Conservation (phyloP, 2,888 invertebrate species). For the Athripsodes cinereus region DNA sequence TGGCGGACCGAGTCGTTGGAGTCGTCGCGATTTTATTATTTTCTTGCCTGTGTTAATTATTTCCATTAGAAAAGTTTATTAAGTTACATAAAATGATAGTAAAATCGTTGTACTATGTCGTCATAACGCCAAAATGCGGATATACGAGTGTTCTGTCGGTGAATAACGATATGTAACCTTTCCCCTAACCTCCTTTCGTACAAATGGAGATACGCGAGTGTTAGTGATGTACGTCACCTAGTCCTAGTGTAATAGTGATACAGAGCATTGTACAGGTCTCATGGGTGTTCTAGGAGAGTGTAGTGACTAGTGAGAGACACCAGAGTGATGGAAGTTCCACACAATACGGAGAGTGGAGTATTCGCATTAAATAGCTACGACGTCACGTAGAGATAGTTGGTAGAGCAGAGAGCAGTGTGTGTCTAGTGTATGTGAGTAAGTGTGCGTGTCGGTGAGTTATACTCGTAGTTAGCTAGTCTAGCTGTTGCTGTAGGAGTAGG, state of each 20-base stretch:
- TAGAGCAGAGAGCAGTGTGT: slow-evolving; percentile 37
- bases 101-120: slow-evolving; percentile 15
- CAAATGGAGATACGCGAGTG: slow-evolving; percentile 70
- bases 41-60: slow-evolving; percentile 39
- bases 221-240: slow-evolving; percentile 68
- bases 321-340: slow-evolving; percentile 22
- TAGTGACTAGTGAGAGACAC: slow-evolving; percentile 37
- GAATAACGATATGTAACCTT: slow-evolving; percentile 61
- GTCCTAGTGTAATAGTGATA: slow-evolving; percentile 44
- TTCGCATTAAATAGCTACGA: slow-evolving; percentile 52
- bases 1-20: slow-evolving; percentile 53
- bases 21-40: slow-evolving; percentile 51
- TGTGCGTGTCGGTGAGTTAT: neutral
- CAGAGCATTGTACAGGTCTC: neutral
- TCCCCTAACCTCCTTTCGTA: slow-evolving; percentile 71
- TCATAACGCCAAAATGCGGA: slow-evolving; percentile 11
- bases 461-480: slow-evolving; percentile 1
- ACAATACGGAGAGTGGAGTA: slow-evolving; percentile 43
- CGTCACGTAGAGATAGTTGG: slow-evolving; percentile 43
- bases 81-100: slow-evolving; percentile 42
- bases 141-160: slow-evolving; percentile 37
- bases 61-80: slow-evolving; percentile 42
- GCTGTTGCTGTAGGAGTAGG: neutral
- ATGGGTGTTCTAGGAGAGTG: slow-evolving; percentile 38
- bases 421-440: neutral